These are phyloP conservation scores for Atherinosoma microstoma DNA, from an alignment of 2,797 vertebrate species.

Conservation along the genomic window DNA sequence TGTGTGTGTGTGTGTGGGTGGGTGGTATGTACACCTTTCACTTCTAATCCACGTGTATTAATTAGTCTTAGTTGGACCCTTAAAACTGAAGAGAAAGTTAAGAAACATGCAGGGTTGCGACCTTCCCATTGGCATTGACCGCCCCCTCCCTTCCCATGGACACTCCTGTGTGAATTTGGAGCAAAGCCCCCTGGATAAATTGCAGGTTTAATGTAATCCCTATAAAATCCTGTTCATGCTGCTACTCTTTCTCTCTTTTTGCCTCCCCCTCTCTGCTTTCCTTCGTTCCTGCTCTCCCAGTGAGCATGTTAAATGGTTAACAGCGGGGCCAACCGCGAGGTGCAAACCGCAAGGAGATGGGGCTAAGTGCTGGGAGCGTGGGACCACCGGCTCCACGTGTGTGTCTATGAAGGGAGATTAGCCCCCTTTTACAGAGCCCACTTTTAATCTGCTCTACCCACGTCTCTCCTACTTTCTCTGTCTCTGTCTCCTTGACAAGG, in stretches of 20 bases:
- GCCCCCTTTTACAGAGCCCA: slow-evolving; percentile 63
- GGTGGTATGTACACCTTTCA: slow-evolving; percentile 55
- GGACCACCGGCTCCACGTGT: slow-evolving; percentile 75
- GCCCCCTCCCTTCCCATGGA: slow-evolving; percentile 61
- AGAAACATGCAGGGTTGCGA: slow-evolving; percentile 55
- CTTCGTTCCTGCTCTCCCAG: slow-evolving; percentile 68
- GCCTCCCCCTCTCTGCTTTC: slow-evolving; percentile 62
- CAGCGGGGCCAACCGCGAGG: slow-evolving; percentile 67
- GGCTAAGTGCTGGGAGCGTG: slow-evolving; percentile 79
- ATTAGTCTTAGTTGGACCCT: slow-evolving; percentile 53
- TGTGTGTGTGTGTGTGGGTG: neutral
- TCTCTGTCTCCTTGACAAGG: slow-evolving; percentile 51
- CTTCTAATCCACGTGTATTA: slow-evolving; percentile 57
- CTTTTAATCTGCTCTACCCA: slow-evolving; percentile 67
- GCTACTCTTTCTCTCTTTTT: slow-evolving; percentile 75
- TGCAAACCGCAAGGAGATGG: slow-evolving; percentile 79
- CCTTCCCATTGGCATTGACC: slow-evolving; percentile 61
- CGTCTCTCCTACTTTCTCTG: slow-evolving; percentile 43
- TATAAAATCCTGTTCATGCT: slow-evolving; percentile 81
- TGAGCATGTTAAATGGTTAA: slow-evolving; percentile 80
- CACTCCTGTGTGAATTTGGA: slow-evolving; percentile 74
- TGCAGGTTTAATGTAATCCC: slow-evolving; percentile 85
- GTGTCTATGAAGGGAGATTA: slow-evolving; percentile 65
- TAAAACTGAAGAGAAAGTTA: slow-evolving; percentile 57
- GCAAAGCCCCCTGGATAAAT: slow-evolving; percentile 81